Evolutionary conservation across 2,113 vertebrate species (phyloP), one percentile per base, ranked within the genome.

Genomic region (Festucalex cinctus): DNA sequence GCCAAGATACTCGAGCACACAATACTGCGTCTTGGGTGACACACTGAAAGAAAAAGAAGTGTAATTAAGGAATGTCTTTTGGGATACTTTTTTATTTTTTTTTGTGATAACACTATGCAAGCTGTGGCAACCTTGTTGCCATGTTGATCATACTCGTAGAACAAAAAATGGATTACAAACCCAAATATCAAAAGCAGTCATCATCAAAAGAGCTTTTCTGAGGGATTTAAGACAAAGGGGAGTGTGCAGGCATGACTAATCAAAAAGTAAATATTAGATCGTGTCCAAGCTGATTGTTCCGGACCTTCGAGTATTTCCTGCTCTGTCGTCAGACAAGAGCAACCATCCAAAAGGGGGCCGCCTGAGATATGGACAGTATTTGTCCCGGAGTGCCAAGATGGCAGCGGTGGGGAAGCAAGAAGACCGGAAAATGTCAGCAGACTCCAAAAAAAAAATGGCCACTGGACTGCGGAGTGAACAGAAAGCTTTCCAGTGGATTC

Each of bases 211-310:
- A 69, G 12, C 64, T 81, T 73, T 82, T 83, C 74, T 81, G 75
- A 22, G 73, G 43, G 76, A 78, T 70, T 71, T 64, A 71, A 73
- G 76, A 81, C 71, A 51, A 65, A 80, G 67, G 74, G 80, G 79
- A 82, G 79, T 75, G 69, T 10, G 76, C 76, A 66, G 78, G 75
- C 78, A 71, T 87, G 88, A 89, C 82, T 86, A 90, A 88, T 83
- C 83, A 83, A 78, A 84, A 72, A 84, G 84, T 81, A 87, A 89
- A 85, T 73, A 83, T 81, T 76, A 89, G 83, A 77, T 87, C 81
- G 84, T 89, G 85, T 89, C 89, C 81, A 84, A 89, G 77, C 72
- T 77, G 80, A 84, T 88, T 89, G 83, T 88, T 88, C 68, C 59
- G 69, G 26, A n/a, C 35, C 73, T 61, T 75, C 80, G 65, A 81